A percentile compares a stretch with the other conserved stretches of the same genome.
Evolutionary conservation across 1,140 invertebrate genomes (phyloP).

Genomic region (Aphelenchoides besseyi): DNA sequence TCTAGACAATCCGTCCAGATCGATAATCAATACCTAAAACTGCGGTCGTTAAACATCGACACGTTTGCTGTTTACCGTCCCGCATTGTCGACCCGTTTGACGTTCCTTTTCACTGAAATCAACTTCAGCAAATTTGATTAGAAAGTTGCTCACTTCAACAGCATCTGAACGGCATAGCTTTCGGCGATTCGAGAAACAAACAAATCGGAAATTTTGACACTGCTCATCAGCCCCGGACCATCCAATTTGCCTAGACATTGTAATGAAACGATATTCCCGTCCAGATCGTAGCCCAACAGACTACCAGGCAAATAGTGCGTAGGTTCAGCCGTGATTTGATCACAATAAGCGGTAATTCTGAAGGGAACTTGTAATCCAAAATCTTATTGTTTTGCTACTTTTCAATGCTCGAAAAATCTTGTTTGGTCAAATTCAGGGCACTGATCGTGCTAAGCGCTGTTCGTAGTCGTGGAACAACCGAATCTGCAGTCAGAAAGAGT

Average conservation of each 20-base stretch:
- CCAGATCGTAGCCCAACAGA: slow-evolving; percentile 48
- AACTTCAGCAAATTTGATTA: background rate
- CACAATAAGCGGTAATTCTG: slow-evolving; percentile 40
- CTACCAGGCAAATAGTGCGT: slow-evolving; percentile 46
- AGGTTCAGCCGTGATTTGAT: slow-evolving; percentile 34
- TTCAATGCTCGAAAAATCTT: slow-evolving; percentile 47
- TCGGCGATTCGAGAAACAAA: slow-evolving; percentile 51
- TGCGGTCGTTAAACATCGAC: no score
- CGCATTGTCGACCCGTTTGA: slow-evolving; percentile 25
- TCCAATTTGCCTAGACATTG: slow-evolving; percentile 47
- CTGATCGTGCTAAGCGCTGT: slow-evolving; percentile 38
- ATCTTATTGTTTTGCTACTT: slow-evolving; percentile 18
- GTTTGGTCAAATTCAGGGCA: slow-evolving; percentile 40
- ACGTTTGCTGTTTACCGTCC: no score
- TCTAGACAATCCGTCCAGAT: slow-evolving; percentile 49
- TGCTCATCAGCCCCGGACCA: slow-evolving; percentile 41
- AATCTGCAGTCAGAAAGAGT: slow-evolving; percentile 31
- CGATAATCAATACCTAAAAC: slow-evolving; percentile 54
- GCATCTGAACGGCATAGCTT: slow-evolving; percentile 54
- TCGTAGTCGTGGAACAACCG: slow-evolving; percentile 44
- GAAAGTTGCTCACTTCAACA: slow-evolving; percentile 36
- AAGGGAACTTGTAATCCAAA: background rate
- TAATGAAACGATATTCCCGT: slow-evolving; percentile 48
- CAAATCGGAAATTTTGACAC: slow-evolving; percentile 46
- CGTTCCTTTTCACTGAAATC: slow-evolving; percentile 40